A percentile compares a stretch with the other conserved stretches of the same genome.
Conservation (phyloP, 2,888 invertebrate genomes). For the Morinoia aosen region DNA sequence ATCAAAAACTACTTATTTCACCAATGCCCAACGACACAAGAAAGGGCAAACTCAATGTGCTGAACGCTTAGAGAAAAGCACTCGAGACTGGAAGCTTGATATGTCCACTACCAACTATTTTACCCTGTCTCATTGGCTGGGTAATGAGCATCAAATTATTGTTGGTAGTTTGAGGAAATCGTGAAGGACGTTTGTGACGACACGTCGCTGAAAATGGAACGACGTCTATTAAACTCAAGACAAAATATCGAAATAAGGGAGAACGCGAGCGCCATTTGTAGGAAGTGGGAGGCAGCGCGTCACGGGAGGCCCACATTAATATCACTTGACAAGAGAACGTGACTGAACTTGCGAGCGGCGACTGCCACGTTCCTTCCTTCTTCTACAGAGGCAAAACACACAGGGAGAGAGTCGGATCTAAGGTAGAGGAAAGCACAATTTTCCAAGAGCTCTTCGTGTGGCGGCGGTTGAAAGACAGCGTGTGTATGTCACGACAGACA, state of each 20-base stretch:
- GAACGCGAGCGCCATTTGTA: background rate
- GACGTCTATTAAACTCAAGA: background rate
- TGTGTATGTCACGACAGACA: background rate
- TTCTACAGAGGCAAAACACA: conserved; percentile 26
- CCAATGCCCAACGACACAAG: background rate
- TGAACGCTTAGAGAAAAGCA: background rate
- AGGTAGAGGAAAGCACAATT: background rate
- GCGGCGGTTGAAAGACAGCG: background rate
- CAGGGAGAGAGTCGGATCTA: background rate
- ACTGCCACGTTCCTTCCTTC: background rate
- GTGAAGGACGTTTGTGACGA: background rate
- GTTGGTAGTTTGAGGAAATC: background rate
- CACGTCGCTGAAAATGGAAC: background rate
- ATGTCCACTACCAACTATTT: background rate
- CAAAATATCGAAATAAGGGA: conserved; percentile 6
- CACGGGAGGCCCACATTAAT: background rate
- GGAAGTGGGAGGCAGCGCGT: background rate
- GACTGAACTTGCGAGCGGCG: background rate
- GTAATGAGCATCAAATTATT: background rate
- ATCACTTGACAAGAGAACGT: conserved; percentile 33
- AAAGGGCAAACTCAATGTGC: background rate
- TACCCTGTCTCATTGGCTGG: background rate
- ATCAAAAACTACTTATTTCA: background rate
- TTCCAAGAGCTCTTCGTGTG: background rate
- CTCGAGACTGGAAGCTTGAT: background rate